Evolutionary conservation across 2,113 vertebrate species (phyloP), one percentile per base, ranked within the genome.

Genomic region (Caloenas nicobarica): DNA sequence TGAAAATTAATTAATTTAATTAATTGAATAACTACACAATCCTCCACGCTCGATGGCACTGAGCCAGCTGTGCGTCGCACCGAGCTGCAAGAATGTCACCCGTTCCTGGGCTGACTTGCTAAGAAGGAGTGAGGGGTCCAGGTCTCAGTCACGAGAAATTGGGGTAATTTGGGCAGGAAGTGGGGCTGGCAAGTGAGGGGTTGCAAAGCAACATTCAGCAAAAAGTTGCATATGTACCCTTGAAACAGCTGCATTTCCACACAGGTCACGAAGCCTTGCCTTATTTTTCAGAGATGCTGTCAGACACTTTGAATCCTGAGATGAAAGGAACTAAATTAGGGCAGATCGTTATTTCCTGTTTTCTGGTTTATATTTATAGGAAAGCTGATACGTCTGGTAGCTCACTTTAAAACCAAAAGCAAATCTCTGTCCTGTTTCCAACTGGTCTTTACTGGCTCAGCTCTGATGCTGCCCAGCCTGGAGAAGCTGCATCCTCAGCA

Each of bases 261-360:
- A 64, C 51, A 74, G 86, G 95, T 73, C 94, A 77, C 3, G 5
- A 73, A 76, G 77, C 4, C 72, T 73, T 13, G 29, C 40, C 66
- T 64, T 16, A 17, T 33, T 90, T 88, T 80, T 91, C 33, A 53
- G 86, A 29, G 68, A 28, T 56, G 86, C 83, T 78, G 64, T 81
- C 80, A 91, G 88, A 66, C 19, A 81, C 72, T 91, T 95, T 93
- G 95, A 81, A 60, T 84, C 89, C 83, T 53, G 0, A 91, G 92
- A 96, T 96, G 93, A 97, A 95, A 95, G 89, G 86, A 80, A 40
- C 81, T 79, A 93, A 97, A 95, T 96, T 87, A 93, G 95, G 94
- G 48, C 95, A 95, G 91, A 68, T 84, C 2, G 1, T 93, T 95
- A 60, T 91, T 97, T 95, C 91, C 94, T 95, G 84, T 71, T 87